Percentiles rank a stretch among this genome's conserved stretches.
Evolutionary conservation across 2,797 vertebrate genomes (phyloP).

Genomic region (Petrocephalus schoutedeni): DNA sequence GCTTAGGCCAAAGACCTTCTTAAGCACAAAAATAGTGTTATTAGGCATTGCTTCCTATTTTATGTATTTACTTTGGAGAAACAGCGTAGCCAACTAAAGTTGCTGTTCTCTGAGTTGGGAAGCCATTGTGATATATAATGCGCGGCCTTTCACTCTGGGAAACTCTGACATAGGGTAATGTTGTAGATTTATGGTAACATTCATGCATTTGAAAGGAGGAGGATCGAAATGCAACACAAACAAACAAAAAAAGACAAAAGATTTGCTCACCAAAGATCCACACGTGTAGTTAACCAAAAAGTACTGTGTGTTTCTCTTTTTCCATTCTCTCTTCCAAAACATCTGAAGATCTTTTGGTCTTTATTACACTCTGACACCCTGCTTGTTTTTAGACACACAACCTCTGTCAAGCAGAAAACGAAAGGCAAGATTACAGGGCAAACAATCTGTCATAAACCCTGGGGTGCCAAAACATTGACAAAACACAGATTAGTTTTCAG

Average conservation of each 20-base stretch:
- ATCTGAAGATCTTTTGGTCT: not conserved
- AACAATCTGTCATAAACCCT: constrained; percentile 16
- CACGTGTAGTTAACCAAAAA: not conserved
- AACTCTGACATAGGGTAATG: not conserved
- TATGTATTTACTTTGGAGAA: not conserved
- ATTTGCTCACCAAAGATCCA: not conserved
- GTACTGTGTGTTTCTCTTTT: not conserved
- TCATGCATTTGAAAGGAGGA: not conserved
- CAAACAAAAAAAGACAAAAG: not conserved
- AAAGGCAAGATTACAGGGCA: not conserved
- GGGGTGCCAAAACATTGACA: not conserved
- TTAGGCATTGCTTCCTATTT: not conserved
- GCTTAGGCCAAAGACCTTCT: not conserved
- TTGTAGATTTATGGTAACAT: not conserved
- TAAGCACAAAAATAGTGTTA: not conserved
- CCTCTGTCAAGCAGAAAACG: not conserved
- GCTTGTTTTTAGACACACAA: not conserved
- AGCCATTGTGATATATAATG: not conserved
- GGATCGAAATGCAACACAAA: not conserved
- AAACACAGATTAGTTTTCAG: constrained; percentile 9
- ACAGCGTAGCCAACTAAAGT: not conserved
- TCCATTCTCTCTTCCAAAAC: not conserved
- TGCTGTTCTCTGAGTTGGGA: not conserved
- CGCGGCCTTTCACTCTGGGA: not conserved
- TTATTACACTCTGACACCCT: not conserved